phyloP scores from a whole-genome alignment of 2,113 vertebrate genomes.

The Serinus canaria region DNA sequence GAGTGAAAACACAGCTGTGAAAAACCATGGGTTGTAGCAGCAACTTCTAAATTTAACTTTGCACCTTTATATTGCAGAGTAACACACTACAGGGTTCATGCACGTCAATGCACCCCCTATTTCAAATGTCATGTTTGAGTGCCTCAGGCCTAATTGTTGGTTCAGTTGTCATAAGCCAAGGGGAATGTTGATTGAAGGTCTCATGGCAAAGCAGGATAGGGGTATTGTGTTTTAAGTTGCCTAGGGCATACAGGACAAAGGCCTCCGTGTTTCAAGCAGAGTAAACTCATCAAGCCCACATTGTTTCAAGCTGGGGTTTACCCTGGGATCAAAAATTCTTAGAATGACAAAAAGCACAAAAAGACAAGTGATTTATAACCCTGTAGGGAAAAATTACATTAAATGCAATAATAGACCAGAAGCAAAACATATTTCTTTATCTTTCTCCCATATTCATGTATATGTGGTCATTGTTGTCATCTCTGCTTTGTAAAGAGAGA shows the following conservation, averaged over 20 bases:
- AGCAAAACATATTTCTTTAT: background rate
- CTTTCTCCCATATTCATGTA: background rate
- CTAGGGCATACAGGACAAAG: background rate
- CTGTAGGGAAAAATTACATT: background rate
- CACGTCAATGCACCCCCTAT: constrained; percentile 3
- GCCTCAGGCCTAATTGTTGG: constrained; percentile 32
- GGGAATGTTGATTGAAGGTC: constrained; percentile 38
- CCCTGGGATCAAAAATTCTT: background rate
- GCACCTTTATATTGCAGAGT: background rate
- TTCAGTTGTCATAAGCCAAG: constrained; percentile 34
- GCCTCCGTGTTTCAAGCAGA: constrained; percentile 39
- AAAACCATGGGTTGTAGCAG: background rate
- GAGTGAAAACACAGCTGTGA: background rate
- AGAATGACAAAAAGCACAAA: background rate
- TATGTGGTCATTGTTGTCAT: background rate
- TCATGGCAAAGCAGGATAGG: constrained; percentile 23
- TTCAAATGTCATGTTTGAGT: constrained; percentile 55
- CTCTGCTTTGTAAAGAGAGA: constrained; percentile 4
- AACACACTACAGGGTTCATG: background rate
- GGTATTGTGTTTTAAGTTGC: constrained; percentile 9
- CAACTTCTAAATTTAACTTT: constrained; percentile 13
- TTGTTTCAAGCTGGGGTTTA: constrained; percentile 29
- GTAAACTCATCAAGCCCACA: constrained; percentile 18
- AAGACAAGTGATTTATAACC: background rate
- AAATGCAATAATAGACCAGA: background rate